Evolutionary conservation across 1,140 invertebrate species (phyloP).

Genomic region (Drusus annulatus): DNA sequence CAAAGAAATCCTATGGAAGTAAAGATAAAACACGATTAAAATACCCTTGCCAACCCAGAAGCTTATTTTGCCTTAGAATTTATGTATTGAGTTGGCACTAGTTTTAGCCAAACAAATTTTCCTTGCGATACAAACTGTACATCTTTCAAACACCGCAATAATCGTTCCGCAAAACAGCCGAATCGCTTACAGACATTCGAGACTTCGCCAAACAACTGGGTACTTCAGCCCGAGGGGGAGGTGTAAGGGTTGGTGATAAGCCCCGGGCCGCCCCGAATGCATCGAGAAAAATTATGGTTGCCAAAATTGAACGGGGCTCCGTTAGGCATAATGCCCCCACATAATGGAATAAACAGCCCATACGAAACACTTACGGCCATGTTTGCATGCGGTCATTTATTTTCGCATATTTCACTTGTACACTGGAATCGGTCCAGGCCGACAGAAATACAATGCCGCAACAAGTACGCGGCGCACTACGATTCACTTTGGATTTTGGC

Average conservation of each 20-base stretch:
- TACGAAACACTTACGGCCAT: constrained; percentile 58
- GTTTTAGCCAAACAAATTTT: no score
- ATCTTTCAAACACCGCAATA: constrained; percentile 13
- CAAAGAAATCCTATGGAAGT: no score
- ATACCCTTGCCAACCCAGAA: no score
- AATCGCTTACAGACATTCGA: not conserved
- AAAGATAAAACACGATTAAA: no score
- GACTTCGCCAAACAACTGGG: not conserved
- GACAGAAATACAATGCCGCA: constrained; percentile 43
- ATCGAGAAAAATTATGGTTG: constrained; percentile 53
- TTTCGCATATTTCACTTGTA: constrained; percentile 68
- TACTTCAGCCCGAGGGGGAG: not conserved
- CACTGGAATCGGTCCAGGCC: constrained; percentile 68
- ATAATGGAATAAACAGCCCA: constrained; percentile 59
- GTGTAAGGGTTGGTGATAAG: constrained; percentile 8
- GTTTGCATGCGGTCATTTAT: constrained; percentile 62
- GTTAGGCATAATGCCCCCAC: constrained; percentile 42
- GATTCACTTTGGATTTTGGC: constrained; percentile 41
- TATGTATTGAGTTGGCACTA: not conserved
- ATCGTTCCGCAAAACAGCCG: not conserved
- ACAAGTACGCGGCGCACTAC: constrained; percentile 29
- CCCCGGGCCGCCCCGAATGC: constrained; percentile 19
- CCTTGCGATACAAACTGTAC: not conserved
- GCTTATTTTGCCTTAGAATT: not conserved
- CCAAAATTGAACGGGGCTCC: constrained; percentile 53